Base-by-base conservation (phyloP, 2,797 vertebrate species). In the Sebastes hubbsi region DNA sequence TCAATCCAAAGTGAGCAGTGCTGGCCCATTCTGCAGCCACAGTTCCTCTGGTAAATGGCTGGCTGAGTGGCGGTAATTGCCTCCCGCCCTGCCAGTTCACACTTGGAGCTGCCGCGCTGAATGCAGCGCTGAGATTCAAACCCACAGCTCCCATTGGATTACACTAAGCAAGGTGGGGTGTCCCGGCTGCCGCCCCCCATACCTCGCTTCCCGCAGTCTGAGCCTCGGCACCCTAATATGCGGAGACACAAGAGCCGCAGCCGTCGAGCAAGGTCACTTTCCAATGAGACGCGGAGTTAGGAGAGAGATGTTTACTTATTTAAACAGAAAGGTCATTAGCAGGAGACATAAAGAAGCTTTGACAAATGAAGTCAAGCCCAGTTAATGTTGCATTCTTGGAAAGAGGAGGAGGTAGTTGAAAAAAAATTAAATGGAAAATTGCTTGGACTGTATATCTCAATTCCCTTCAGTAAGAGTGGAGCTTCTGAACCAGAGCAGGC, bases 51-150 rank as follows among this genome's bases (percentile, higher is more conserved):
- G 79, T 93, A 91, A 92, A 93, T 88, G 93, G 87, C 88, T 81
- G 86, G 84, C 87, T 92, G 91, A 94, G 92, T 94, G 91, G 89
- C 80, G 67, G 90, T 93, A 93, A 95, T 94, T 93, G 93, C 91
- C 91, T 93, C 82, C 78, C 77, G 30, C 81, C 80, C 80, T 77
- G 87, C 90, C 90, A 89, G 88, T 88, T 89, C 82, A 88, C n/a
- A 77, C 88, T 88, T 81, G 75, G 79, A 92, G 83, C 88, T 84
- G 83, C 81, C 56, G 20, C 66, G 65, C 54, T 78, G 64, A 87
- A 86, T 78, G 59, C 63, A 66, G 60, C 29, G 30, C 76, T 54
- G 67, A 87, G 79, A 87, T 85, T 78, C 72, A 29, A 85, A 87
- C 16, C 84, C 86, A 36, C 29, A 62, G 74, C 86, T 86, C 72